phyloP scores from a whole-genome alignment of 2,797 vertebrate species.

The Orientallactaga sibirica region DNA sequence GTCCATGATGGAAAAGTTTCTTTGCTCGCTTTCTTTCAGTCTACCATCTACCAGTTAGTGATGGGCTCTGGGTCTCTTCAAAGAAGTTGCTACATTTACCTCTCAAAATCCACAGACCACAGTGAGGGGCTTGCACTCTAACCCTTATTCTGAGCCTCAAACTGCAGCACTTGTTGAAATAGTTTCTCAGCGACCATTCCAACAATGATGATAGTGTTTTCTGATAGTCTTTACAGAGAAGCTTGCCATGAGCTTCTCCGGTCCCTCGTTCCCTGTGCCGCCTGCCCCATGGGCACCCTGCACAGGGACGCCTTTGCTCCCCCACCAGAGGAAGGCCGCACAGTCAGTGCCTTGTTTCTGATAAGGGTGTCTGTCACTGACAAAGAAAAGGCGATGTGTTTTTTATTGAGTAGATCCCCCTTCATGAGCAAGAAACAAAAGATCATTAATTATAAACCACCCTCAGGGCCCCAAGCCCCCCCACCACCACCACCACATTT shows the following conservation, averaged over 20 bases:
- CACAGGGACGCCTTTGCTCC: slow-evolving; percentile 53
- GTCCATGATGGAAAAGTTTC: not conserved
- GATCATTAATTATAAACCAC: slow-evolving; percentile 78
- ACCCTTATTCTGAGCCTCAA: slow-evolving; percentile 31
- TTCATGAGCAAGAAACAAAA: slow-evolving; percentile 77
- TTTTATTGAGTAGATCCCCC: slow-evolving; percentile 67
- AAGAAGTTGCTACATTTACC: not conserved
- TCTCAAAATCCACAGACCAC: slow-evolving; percentile 56
- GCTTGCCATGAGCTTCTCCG: not conserved
- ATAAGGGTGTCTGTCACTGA: slow-evolving; percentile 69
- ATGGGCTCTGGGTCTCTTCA: slow-evolving; percentile 30
- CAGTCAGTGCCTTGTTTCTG: slow-evolving; percentile 75
- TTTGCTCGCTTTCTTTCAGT: not conserved
- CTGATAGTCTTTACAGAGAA: slow-evolving; percentile 51
- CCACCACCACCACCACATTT: slow-evolving; percentile 43
- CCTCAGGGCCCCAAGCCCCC: slow-evolving; percentile 62
- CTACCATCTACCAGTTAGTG: not conserved
- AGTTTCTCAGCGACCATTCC: not conserved
- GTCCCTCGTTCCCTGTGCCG: not conserved
- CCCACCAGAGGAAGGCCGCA: slow-evolving; percentile 48
- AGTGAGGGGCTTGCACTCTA: slow-evolving; percentile 38
- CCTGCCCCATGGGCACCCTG: not conserved
- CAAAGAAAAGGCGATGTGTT: slow-evolving; percentile 66
- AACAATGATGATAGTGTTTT: slow-evolving; percentile 75
- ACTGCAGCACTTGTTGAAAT: not conserved